A percentile compares a stretch with the other conserved stretches of the same genome.
phyloP scores from a whole-genome alignment of 53 echinoderm and acorn worm species.

The Mesocentrotus franciscanus region DNA sequence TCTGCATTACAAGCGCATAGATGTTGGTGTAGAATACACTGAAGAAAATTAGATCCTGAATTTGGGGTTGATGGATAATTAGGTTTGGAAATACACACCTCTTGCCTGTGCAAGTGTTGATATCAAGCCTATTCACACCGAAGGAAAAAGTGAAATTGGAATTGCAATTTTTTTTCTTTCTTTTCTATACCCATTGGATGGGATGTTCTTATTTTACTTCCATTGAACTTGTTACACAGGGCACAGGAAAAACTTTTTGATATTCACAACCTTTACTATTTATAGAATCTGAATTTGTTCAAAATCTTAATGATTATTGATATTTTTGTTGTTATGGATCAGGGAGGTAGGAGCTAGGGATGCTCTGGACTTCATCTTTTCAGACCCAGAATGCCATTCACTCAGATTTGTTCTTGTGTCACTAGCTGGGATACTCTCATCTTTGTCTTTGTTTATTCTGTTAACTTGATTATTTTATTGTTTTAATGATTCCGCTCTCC shows the following conservation, averaged over 20 bases:
- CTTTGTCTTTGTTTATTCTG: too few relatives aligned
- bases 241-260: background rate
- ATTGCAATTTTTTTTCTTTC: background rate
- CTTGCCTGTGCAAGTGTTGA: constrained; percentile 9
- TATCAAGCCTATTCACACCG: background rate
- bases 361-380: background rate
- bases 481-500: too few relatives aligned
- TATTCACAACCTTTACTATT: background rate
- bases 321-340: background rate
- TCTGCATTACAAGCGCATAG: background rate
- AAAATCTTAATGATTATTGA: background rate
- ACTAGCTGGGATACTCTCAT: too few relatives aligned
- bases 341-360: too few relatives aligned
- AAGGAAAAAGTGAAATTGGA: background rate
- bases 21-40: background rate
- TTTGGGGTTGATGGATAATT: constrained; percentile 40
- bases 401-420: too few relatives aligned
- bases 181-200: too few relatives aligned
- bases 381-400: too few relatives aligned
- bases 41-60: constrained; percentile 27
- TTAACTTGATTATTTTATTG: too few relatives aligned
- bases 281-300: background rate
- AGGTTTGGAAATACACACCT: constrained; percentile 40
- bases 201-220: too few relatives aligned
- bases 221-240: background rate